Conservation (phyloP, 37 sponge, comb jelly and placozoan genomes). For the Bolinopsis microptera region DNA sequence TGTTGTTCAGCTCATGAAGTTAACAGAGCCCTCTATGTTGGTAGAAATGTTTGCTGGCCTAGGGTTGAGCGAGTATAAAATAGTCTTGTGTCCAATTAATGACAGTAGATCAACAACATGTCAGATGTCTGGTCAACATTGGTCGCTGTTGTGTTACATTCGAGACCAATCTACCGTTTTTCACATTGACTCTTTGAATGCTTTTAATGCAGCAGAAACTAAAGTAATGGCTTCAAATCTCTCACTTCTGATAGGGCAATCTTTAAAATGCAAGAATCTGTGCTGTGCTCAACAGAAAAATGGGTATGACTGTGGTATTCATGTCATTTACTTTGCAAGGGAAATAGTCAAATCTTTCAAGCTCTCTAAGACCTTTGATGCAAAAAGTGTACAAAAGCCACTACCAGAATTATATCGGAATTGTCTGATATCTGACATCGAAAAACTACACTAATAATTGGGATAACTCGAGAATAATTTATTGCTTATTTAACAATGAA, state of each 20-base stretch:
- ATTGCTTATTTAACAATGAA: no score
- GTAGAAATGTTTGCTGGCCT: constrained; percentile 42
- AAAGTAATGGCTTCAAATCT: neutral
- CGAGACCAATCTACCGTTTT: neutral
- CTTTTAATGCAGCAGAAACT: constrained; percentile 37
- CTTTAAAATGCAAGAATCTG: neutral
- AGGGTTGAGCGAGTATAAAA: neutral
- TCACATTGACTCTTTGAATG: constrained; percentile 29
- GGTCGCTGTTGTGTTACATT: constrained; percentile 48
- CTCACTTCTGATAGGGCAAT: neutral
- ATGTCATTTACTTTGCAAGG: constrained; percentile 34
- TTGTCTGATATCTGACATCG: neutral
- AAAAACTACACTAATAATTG: neutral
- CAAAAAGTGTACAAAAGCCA: constrained; percentile 8
- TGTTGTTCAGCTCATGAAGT: constrained; percentile 44
- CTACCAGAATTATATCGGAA: neutral
- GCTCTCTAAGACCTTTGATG: neutral
- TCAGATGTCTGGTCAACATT: constrained; percentile 16
- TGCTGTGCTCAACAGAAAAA: constrained; percentile 33
- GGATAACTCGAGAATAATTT: no score
- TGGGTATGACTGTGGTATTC: constrained; percentile 43
- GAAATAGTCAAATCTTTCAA: neutral
- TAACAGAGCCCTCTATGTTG: neutral
- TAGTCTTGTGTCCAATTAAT: constrained; percentile 37
- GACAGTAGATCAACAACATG: constrained; percentile 23